A percentile compares a stretch with the other conserved stretches of the same genome.
Evolutionary conservation across 2,797 vertebrate genomes (phyloP).

Genomic region (Orientallactaga sibirica): DNA sequence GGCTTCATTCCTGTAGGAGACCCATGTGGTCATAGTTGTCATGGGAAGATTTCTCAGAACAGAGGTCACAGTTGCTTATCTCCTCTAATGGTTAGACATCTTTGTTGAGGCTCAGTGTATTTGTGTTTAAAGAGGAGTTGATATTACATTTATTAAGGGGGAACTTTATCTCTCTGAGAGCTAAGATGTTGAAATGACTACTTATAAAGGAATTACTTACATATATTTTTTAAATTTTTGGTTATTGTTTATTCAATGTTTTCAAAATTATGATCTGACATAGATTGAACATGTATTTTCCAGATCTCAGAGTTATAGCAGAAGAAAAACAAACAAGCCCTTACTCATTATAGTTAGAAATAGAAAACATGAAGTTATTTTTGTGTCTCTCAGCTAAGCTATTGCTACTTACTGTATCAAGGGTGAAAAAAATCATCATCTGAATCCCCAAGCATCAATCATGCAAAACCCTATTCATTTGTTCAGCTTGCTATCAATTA

Average conservation of each 20-base stretch:
- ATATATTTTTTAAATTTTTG: slow-evolving; percentile 4
- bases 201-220: slow-evolving; percentile 26
- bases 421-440: neutral
- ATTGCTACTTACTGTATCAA: neutral
- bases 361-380: slow-evolving; percentile 44
- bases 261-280: slow-evolving; percentile 46
- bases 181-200: slow-evolving; percentile 34
- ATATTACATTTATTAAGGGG: neutral
- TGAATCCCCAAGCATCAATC: neutral
- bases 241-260: neutral
- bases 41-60: neutral
- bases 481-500: neutral
- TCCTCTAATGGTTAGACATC: neutral
- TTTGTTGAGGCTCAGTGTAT: neutral
- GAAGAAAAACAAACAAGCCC: neutral
- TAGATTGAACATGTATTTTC: slow-evolving; percentile 1
- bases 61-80: neutral
- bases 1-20: neutral
- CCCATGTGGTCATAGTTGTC: neutral
- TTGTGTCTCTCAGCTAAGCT: slow-evolving; percentile 2
- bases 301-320: slow-evolving; percentile 38
- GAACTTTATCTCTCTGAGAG: neutral
- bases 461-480: neutral
- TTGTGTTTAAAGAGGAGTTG: slow-evolving; percentile 20
- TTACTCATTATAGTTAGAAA: slow-evolving; percentile 37